Evolutionary conservation across 1,140 invertebrate genomes (phyloP), one percentile per base, ranked within the genome.

Genomic region (Helicoverpa armigera): DNA sequence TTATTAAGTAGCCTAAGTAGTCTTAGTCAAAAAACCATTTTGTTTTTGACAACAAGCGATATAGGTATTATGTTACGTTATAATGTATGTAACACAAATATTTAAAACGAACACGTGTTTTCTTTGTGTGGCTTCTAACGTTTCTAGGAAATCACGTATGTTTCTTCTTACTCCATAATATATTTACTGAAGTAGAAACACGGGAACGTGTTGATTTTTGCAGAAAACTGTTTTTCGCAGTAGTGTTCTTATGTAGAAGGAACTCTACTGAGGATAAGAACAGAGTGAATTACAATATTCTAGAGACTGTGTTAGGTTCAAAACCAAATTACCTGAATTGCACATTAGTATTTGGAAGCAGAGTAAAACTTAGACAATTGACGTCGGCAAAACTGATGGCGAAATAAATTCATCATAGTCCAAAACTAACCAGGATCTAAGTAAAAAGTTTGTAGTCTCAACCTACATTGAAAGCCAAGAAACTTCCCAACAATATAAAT

Each of bases 121-220:
- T 69, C 65, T 51, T 69, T 69, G 16, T 69, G 65, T 69, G 65
- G 65, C 65, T 69, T 69, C 65, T 12, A 51, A 50, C 35, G 65
- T 18, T 69, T 69, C 65, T 51, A 69, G 11, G 65, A 69, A 69
- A 18, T 67, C 43, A 31, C 23, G 11, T 48, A 48, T 48, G 35
- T 43, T 48, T 69, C 48, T 50, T 16, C 16, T 69, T 18, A 7
- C 48, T 69, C 23, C 48, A 43, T 69, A 51, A 50, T 50, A 18
- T 67, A 51, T 23, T 43, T 43, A 43, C 35, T 29, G 43, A 35
- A 61, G 23, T 61, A 31, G 1, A 29, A 65, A 43, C 31, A 65
- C 2, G 0, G 11, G n/a, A 3, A 13, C 9, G 3, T 43, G 29
- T 65, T 43, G 43, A 13, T 43, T 60, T 43, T 58, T 58, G 16